Base-by-base conservation (phyloP, 2,888 invertebrate genomes). In the Leptinotarsa haldemani region DNA sequence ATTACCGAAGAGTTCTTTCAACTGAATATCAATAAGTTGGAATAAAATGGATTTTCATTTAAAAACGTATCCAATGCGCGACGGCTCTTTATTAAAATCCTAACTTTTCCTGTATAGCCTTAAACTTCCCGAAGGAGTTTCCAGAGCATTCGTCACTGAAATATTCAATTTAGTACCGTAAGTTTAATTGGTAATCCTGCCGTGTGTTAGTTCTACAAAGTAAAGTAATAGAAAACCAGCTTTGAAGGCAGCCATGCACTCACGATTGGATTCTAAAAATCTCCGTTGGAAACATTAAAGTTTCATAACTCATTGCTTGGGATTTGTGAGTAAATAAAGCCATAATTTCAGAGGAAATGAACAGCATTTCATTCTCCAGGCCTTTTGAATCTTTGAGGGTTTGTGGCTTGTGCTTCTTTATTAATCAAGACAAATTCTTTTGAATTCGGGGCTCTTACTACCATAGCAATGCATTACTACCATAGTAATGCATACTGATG, bases 231-330 rank as follows among this genome's bases (percentile, higher is more conserved):
- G 66, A 66, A 66, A 66, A 48, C 16, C 9, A n/a, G 61, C 61
- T 61, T 61, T 16, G 61, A 30, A 40, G n/a, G 61, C 61, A n/a
- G 61, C 16, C 40, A 61, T 20, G 56, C 56, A 56, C 30, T 50
- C 25, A 18, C 50, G 25, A 66, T 50, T 52, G 66, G 22, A 52
- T 52, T 66, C 25, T 50, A 66, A 48, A 48, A 66, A 48, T 66
- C 53, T 30, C 22, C 52, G 20, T 22, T 1, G 25, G 30, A 30
- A 25, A 56, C 68, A 68, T 68, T 46, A 40, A 68, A 68, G 58
- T 68, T 68, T 68, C 53, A 70, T 65, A 73, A 74, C 65, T 76
- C 74, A 77, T 74, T 70, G 68, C 74, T 65, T 65, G 50, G 47
- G 40, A 69, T 63, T 67, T 30, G 68, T 65, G 58, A 56, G 71